Conservation (phyloP, 1,140 invertebrate genomes). For the Uloborus diversus region DNA sequence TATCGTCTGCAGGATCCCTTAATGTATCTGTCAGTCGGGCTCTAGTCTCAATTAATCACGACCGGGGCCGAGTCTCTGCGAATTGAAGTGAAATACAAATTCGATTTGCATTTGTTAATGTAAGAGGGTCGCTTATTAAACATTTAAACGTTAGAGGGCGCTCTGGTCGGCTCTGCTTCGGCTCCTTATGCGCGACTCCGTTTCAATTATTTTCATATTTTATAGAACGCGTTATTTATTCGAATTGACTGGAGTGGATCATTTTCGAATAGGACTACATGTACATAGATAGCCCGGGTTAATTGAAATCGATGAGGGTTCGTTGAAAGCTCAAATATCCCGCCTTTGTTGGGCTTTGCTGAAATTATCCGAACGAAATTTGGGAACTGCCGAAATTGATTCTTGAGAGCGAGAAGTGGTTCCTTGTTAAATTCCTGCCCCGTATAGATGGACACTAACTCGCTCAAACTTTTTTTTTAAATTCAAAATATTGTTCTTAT, state of each 20-base stretch:
- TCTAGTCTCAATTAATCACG: constrained; percentile 52
- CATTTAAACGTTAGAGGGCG: constrained; percentile 43
- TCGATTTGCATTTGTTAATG: constrained; percentile 53
- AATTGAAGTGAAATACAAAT: constrained; percentile 46
- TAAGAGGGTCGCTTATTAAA: constrained; percentile 36
- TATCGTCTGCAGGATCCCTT: constrained; percentile 47
- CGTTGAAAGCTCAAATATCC: too few species aligned
- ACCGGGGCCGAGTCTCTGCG: constrained; percentile 1
- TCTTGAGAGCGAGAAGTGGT: too few species aligned
- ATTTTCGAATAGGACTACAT: too few species aligned
- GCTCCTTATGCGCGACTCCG: neutral
- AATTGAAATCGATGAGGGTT: too few species aligned
- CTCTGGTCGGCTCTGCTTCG: neutral
- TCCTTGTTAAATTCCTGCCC: too few species aligned
- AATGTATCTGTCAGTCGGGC: constrained; percentile 54
- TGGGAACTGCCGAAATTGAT: too few species aligned
- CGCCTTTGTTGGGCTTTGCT: too few species aligned
- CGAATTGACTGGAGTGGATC: neutral
- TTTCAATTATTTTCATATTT: neutral
- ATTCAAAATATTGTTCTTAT: too few species aligned
- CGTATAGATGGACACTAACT: too few species aligned
- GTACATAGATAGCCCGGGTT: too few species aligned
- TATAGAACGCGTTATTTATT: neutral
- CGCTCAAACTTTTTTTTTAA: too few species aligned
- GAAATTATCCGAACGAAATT: too few species aligned